Percentiles rank a stretch among this genome's conserved stretches.
These are phyloP conservation scores for Tachycineta bicolor DNA, from an alignment of 2,113 vertebrate genomes.

Conservation along the genomic window DNA sequence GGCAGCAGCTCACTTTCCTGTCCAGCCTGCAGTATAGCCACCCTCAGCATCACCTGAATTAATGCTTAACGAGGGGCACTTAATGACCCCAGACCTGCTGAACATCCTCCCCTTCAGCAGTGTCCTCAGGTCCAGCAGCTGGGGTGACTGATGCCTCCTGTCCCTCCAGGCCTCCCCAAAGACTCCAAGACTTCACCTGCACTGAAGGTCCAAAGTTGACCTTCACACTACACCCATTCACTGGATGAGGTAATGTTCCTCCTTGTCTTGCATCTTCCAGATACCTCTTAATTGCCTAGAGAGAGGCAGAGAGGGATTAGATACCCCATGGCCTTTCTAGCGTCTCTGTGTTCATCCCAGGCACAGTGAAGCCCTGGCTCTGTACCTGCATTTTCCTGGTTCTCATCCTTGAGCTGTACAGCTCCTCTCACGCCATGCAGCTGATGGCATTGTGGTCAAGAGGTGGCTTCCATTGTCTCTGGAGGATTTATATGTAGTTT, in stretches of 20 bases:
- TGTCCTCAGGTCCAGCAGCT: background rate
- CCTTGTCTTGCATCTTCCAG: background rate
- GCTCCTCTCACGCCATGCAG: fast-evolving
- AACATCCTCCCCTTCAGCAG: background rate
- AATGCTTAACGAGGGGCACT: fast-evolving
- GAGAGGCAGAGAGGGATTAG: background rate
- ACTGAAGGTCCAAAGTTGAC: background rate
- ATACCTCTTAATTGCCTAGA: background rate
- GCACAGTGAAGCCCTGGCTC: background rate
- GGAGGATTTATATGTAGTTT: background rate
- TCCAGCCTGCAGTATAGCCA: background rate
- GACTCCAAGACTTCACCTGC: background rate
- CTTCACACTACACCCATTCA: background rate
- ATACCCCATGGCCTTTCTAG: background rate
- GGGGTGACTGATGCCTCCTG: background rate
- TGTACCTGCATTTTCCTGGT: background rate
- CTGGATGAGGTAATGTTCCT: background rate
- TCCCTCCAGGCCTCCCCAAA: background rate
- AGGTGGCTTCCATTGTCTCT: background rate
- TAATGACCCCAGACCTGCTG: background rate
- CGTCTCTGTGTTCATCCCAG: background rate
- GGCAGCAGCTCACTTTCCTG: background rate
- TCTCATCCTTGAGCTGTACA: background rate
- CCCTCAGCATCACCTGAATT: background rate
- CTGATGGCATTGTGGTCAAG: background rate